Conservation (phyloP, 1,140 invertebrate genomes). For the Proctacanthus coquilletti region DNA sequence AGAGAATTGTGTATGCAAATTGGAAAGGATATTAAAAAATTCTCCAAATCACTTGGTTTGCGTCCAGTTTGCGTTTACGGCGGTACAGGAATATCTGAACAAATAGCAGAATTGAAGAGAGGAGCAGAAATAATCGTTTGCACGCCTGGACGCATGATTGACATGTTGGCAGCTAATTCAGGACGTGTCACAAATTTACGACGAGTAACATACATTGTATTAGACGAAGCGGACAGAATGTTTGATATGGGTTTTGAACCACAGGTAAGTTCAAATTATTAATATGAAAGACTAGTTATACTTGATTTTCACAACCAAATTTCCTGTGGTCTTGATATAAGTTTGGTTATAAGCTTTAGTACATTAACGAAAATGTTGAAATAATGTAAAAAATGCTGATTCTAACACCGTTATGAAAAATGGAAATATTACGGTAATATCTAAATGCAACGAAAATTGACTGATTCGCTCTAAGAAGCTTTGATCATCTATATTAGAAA, state of each 20-base stretch:
- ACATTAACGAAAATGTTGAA: too few species aligned
- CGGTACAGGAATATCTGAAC: constrained; percentile 59
- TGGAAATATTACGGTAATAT: too few species aligned
- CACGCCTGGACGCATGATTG: constrained; percentile 98
- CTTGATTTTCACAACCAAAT: too few species aligned
- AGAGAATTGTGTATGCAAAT: constrained; percentile 98
- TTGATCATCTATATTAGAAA: too few species aligned
- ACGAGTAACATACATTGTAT: constrained; percentile 89
- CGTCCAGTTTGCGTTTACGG: constrained; percentile 95
- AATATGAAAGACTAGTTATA: too few species aligned
- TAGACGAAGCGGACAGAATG: constrained; percentile 99
- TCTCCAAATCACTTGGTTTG: constrained; percentile 75
- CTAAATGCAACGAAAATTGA: too few species aligned
- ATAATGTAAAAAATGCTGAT: too few species aligned
- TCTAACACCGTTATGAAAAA: too few species aligned
- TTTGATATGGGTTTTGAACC: constrained; percentile 99
- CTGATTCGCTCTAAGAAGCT: too few species aligned
- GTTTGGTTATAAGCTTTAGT: too few species aligned
- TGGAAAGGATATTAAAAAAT: constrained; percentile 91
- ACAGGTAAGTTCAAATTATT: constrained; percentile 44
- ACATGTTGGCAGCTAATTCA: constrained; percentile 96
- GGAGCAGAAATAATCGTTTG: constrained; percentile 98
- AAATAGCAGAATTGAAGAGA: constrained; percentile 94
- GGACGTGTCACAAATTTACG: constrained; percentile 93
- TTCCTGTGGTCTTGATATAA: too few species aligned